Evolutionary conservation across 1,140 invertebrate species (phyloP).

Genomic region (Drosophila equinoxialis): DNA sequence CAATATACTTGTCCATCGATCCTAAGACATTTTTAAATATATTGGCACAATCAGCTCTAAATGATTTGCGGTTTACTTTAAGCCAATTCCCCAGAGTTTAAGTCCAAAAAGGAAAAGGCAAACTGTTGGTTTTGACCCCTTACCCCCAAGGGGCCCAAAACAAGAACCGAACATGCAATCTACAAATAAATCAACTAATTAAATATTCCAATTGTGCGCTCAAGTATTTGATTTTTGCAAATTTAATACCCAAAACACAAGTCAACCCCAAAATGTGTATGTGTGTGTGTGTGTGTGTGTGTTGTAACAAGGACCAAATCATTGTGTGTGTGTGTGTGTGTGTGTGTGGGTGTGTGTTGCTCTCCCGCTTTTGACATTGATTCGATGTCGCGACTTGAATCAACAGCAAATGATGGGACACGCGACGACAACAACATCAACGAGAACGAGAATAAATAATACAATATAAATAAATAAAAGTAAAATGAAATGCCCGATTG

Average conservation of each 20-base stretch:
- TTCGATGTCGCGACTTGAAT: constrained; percentile 70
- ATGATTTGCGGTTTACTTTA: background rate
- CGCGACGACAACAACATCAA: constrained; percentile 30
- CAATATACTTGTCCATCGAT: constrained; percentile 11
- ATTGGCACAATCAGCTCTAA: background rate
- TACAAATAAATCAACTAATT: constrained; percentile 70
- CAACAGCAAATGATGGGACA: constrained; percentile 51
- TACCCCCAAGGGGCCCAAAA: background rate
- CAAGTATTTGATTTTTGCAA: constrained; percentile 65
- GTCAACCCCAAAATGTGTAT: constrained; percentile 23
- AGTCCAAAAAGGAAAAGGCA: background rate
- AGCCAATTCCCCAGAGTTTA: background rate
- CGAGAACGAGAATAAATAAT: constrained; percentile 35
- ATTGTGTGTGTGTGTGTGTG: constrained; percentile 11
- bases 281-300: constrained; percentile 9
- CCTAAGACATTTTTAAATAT: constrained; percentile 14
- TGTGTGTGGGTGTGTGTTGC: background rate
- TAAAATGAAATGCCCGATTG: constrained; percentile 62
- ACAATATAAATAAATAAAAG: constrained; percentile 51
- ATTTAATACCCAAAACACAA: constrained; percentile 59
- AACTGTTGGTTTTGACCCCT: constrained; percentile 1
- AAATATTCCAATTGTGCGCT: constrained; percentile 63
- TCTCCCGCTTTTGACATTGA: constrained; percentile 48
- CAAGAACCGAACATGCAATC: constrained; percentile 34
- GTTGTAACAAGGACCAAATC: constrained; percentile 27